A percentile compares a stretch with the other conserved stretches of the same genome.
Evolutionary conservation across 2,113 vertebrate species (phyloP).

Genomic region (Abramis brama): DNA sequence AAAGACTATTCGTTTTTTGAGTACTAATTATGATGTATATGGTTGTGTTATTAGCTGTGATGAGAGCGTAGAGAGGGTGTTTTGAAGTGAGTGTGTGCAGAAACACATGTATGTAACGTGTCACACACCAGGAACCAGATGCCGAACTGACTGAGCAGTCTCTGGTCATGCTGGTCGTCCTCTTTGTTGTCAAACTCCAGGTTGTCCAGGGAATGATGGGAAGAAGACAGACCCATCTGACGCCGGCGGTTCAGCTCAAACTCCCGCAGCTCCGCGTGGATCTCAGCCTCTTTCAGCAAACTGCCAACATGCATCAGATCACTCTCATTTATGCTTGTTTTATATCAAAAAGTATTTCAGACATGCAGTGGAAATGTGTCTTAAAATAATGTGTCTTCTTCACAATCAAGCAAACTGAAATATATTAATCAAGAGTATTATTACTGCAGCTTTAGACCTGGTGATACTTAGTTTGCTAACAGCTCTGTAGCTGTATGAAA

Average conservation of each 20-base stretch:
- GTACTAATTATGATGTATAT: not conserved
- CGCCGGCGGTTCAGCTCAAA: constrained; percentile 91
- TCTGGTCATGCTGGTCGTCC: constrained; percentile 96
- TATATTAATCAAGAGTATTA: not conserved
- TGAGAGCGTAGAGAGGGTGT: no score
- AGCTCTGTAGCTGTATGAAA: no score
- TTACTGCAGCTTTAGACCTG: not conserved
- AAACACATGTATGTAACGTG: not conserved
- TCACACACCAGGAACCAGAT: constrained; percentile 95
- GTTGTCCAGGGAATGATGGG: constrained; percentile 96
- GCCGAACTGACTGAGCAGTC: constrained; percentile 96
- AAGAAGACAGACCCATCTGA: constrained; percentile 95
- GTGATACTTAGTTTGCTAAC: no score
- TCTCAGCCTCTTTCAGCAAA: constrained; percentile 96
- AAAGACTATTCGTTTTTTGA: not conserved
- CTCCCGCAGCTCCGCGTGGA: constrained; percentile 95
- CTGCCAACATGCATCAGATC: constrained; percentile 65
- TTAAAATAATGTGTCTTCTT: not conserved
- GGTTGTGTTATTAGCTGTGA: not conserved
- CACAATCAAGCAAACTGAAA: not conserved
- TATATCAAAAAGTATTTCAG: not conserved
- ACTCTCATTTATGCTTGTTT: not conserved
- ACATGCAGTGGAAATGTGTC: not conserved
- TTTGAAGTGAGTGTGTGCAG: no score
- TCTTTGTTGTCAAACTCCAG: constrained; percentile 98